Base-by-base conservation (phyloP, 2,797 vertebrate genomes). In the Halcyon leucocephala region DNA sequence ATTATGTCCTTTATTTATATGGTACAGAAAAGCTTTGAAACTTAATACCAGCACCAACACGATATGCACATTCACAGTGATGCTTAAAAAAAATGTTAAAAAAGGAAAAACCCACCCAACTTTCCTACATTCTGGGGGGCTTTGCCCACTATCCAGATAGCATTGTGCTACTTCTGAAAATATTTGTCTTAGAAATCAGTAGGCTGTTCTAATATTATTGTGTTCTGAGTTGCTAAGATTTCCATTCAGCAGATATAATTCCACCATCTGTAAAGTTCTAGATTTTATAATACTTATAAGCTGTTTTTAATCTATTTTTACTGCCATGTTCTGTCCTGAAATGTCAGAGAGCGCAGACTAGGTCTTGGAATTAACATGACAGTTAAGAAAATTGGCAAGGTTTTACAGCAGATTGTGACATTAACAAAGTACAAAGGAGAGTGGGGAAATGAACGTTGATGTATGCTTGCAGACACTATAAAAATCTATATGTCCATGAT, bases 241-340 rank as follows among this genome's bases (percentile, higher is more conserved):
- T 97, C 95, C 85, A 97, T 97, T 97, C 98, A 95, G 97, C 90
- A 82, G 96, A 95, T 97, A 95, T 98, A 98, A 98, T 98, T 97
- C 98, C 96, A 78, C 98, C 98, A 98, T 98, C 98, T 98, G 98
- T 95, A 98, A 98, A 98, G 98, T 98, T 98, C 98, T 97, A 96
- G 97, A 97, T 98, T 98, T 98, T 98, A 98, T 98, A 98, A 98
- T 98, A 98, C 98, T 98, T 98, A 97, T 98, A 98, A 98, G 98
- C 98, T 98, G 98, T 97, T 98, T 98, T 98, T 98, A 98, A 98
- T 98, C 98, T 98, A 98, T 98, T 98, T 98, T 98, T 98, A 98
- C 98, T 98, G 98, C 98, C 98, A 98, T 98, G 98, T 98, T 98
- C 98, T 98, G 98, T 98, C 98, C 98, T 98, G 97, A 98, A 98